Conservation (phyloP, 2,888 invertebrate genomes). For the Brachynemurus nebulosus region DNA sequence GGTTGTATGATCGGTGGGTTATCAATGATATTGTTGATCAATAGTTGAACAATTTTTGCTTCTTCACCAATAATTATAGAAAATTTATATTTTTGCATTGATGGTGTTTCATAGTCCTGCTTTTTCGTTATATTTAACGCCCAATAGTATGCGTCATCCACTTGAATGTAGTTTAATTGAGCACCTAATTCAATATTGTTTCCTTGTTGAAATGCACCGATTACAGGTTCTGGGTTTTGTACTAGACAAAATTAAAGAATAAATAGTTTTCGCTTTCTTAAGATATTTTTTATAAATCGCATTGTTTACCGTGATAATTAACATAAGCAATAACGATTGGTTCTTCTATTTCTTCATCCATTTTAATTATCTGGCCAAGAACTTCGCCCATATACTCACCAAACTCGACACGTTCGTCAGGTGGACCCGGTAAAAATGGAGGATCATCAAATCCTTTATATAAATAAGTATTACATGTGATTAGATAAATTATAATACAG, state of each 20-base stretch:
- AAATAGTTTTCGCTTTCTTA: not conserved
- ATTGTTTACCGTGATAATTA: slow-evolving; percentile 5
- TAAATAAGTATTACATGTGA: too few relatives aligned
- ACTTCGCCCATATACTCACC: not conserved
- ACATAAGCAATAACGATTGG: slow-evolving; percentile 3
- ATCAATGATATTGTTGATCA: not conserved
- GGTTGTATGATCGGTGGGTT: slow-evolving; percentile 1
- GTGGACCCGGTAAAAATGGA: slow-evolving; percentile 3
- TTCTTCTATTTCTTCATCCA: slow-evolving; percentile 5
- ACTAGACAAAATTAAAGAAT: not conserved
- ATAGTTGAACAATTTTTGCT: not conserved
- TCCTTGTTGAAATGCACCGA: not conserved
- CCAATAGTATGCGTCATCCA: not conserved
- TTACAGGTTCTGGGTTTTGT: not conserved
- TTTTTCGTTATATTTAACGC: slow-evolving; percentile 2
- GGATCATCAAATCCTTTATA: slow-evolving; percentile 5
- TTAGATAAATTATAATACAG: too few relatives aligned
- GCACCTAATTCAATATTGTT: not conserved
- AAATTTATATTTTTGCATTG: not conserved
- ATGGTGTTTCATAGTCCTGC: slow-evolving; percentile 3
- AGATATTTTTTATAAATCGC: not conserved
- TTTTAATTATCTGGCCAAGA: not conserved
- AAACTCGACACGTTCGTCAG: slow-evolving; percentile 2
- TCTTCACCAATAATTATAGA: not conserved
- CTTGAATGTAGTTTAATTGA: not conserved